Evolutionary conservation across 2,113 vertebrate species (phyloP).

Genomic region (Sceloporus tristichus): DNA sequence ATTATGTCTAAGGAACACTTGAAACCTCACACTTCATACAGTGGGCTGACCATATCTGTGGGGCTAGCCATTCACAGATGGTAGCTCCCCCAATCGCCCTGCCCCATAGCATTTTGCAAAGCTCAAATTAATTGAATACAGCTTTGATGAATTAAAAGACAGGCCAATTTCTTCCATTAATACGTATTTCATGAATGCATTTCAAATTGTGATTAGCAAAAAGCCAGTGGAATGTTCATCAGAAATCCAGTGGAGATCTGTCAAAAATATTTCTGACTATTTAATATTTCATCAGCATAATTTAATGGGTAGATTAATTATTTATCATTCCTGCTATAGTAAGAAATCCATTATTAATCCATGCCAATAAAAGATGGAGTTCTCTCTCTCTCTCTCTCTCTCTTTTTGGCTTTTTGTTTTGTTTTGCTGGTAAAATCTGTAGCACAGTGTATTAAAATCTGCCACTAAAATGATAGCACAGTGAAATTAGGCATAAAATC

Average conservation of each 20-base stretch:
- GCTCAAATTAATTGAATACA: conserved; percentile 33
- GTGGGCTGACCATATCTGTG: too few relatives aligned
- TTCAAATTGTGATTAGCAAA: conserved; percentile 56
- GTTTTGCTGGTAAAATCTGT: conserved; percentile 55
- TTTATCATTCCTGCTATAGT: conserved; percentile 29
- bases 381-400: background rate
- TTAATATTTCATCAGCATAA: conserved; percentile 48
- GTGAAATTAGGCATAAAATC: conserved; percentile 65
- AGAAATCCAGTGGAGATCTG: conserved; percentile 50
- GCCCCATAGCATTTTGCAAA: conserved; percentile 35
- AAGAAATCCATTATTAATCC: conserved; percentile 60
- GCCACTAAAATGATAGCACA: conserved; percentile 61
- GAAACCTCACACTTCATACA: conserved; percentile 14
- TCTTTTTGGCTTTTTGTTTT: background rate
- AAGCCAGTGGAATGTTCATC: conserved; percentile 55
- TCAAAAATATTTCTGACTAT: conserved; percentile 53
- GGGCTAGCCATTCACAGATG: too few relatives aligned
- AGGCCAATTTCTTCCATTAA: conserved; percentile 32
- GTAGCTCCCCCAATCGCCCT: conserved; percentile 24
- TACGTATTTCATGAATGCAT: conserved; percentile 41
- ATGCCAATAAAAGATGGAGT: conserved; percentile 42
- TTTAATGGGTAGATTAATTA: conserved; percentile 55
- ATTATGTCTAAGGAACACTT: background rate
- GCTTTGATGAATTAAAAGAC: conserved; percentile 41
- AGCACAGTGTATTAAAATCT: conserved; percentile 52